Evolutionary conservation across 2,888 invertebrate genomes (phyloP).

Genomic region (Liodrosophila aerea): DNA sequence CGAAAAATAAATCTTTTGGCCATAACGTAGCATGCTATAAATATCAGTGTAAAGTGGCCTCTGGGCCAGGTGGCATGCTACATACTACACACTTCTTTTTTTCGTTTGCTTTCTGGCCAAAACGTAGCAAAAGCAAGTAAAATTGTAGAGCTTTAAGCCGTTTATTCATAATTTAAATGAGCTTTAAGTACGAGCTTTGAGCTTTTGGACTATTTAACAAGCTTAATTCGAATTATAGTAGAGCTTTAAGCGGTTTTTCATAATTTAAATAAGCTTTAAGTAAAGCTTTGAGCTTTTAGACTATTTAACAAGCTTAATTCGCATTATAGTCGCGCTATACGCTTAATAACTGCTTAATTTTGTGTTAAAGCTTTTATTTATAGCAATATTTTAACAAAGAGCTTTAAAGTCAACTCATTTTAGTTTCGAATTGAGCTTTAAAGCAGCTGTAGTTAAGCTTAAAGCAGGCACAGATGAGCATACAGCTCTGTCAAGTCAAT

Average conservation of each 20-base stretch:
- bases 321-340: too few species aligned
- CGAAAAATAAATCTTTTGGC: slow-evolving; percentile 65
- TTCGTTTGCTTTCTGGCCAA: slow-evolving; percentile 3
- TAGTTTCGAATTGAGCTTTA: background rate
- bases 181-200: background rate
- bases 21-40: slow-evolving; percentile 57
- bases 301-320: too few species aligned
- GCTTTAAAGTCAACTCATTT: too few species aligned
- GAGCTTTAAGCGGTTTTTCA: too few species aligned
- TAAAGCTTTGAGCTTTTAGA: too few species aligned
- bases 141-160: slow-evolving; percentile 8
- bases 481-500: background rate
- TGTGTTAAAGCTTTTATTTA: too few species aligned
- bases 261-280: too few species aligned
- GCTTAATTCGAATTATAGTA: too few species aligned
- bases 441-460: background rate
- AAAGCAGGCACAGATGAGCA: background rate
- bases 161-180: background rate
- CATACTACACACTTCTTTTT: slow-evolving; percentile 2
- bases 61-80: slow-evolving; percentile 34
- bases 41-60: slow-evolving; percentile 50
- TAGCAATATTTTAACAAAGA: too few species aligned
- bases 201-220: too few species aligned
- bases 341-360: too few species aligned
- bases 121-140: slow-evolving; percentile 27